Conservation (phyloP, 2,888 invertebrate genomes). For the Linnaemya vulpina region DNA sequence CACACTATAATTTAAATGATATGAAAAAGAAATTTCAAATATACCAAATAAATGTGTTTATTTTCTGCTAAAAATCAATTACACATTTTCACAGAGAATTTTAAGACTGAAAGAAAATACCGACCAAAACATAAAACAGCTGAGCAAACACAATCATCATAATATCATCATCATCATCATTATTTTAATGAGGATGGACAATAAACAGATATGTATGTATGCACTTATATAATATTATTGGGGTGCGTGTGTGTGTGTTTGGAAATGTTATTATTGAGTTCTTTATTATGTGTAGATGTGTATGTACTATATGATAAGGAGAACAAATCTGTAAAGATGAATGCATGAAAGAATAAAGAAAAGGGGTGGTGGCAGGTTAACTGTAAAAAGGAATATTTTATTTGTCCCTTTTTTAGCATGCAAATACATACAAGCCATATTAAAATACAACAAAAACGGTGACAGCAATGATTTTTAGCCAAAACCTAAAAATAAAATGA, state of each 20-base stretch:
- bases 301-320: background rate
- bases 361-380: constrained; percentile 36
- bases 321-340: background rate
- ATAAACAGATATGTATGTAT: background rate
- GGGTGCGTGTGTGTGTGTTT: background rate
- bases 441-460: background rate
- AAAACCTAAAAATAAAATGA: constrained; percentile 12
- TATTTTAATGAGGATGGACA: constrained; percentile 10
- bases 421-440: background rate
- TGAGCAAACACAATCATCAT: constrained; percentile 36
- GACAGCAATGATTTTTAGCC: constrained; percentile 32
- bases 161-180: constrained; percentile 5
- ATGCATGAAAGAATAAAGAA: background rate
- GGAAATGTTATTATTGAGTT: background rate
- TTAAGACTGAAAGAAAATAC: constrained; percentile 49
- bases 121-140: constrained; percentile 70
- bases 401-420: constrained; percentile 3
- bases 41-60: background rate
- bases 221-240: background rate
- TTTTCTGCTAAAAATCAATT: constrained; percentile 65
- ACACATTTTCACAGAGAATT: constrained; percentile 28
- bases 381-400: constrained; percentile 2
- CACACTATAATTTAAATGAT: background rate
- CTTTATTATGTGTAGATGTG: background rate
- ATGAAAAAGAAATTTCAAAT: background rate